phyloP scores from a whole-genome alignment of 2,113 vertebrate species.

The Urocitellus parryii region DNA sequence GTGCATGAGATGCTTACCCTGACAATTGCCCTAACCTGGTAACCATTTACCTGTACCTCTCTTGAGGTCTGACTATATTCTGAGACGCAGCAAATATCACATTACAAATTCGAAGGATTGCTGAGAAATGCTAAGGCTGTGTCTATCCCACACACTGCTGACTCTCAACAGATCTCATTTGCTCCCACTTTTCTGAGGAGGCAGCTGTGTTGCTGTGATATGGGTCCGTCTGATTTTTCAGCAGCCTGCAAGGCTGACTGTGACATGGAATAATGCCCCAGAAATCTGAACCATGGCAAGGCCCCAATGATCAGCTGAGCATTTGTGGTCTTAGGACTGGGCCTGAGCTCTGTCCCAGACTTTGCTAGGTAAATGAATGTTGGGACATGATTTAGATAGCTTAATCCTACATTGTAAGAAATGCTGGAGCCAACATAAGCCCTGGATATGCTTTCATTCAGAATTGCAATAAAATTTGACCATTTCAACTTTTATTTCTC shows the following conservation, averaged over 20 bases:
- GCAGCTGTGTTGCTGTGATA: constrained; percentile 38
- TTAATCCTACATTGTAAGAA: constrained; percentile 52
- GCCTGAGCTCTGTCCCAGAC: not conserved
- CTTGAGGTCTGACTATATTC: constrained; percentile 72
- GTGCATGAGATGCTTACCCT: accelerated
- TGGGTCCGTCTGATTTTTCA: constrained; percentile 20
- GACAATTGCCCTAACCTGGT: not conserved
- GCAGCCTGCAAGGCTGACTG: not conserved
- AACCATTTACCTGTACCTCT: not conserved
- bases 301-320: not conserved
- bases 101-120: constrained; percentile 75
- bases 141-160: constrained; percentile 70
- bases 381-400: not conserved
- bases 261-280: constrained; percentile 51
- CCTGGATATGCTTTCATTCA: constrained; percentile 8
- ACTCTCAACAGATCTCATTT: constrained; percentile 57
- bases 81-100: constrained; percentile 63
- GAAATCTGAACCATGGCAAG: not conserved
- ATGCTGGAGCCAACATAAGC: not conserved
- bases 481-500: constrained; percentile 62
- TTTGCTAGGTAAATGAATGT: not conserved
- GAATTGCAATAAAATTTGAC: constrained; percentile 27
- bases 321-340: not conserved
- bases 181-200: constrained; percentile 48
- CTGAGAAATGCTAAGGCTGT: constrained; percentile 71